Evolutionary conservation across 2,797 vertebrate species (phyloP), one percentile per base, ranked within the genome.

Genomic region (Molothrus ater): DNA sequence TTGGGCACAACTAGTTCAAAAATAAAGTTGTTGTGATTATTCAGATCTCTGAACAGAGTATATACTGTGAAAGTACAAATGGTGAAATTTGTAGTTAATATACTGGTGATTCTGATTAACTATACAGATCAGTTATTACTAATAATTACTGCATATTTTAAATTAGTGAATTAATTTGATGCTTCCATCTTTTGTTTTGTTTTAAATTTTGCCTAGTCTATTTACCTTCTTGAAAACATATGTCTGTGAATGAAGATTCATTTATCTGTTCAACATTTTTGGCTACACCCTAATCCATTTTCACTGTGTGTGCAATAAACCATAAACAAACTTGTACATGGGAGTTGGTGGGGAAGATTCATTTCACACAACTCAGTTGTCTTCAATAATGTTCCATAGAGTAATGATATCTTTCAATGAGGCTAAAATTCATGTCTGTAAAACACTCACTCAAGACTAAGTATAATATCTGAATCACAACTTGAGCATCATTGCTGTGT

Each of bases 291-390:
- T 66, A 45, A 40, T 68, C 20, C 13, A 17, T 60, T 92, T 81
- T 79, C 7, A 71, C 21, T 56, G 3, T 3, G 0, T 60, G 8
- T 60, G 26, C 63, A 60, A 29, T 42, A 72, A 74, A 64, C 26
- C 29, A 64, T 26, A 56, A n/a, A 17, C 3, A 32, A 63, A 56
- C 9, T 56, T 82, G 6, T 15, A 12, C 21, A 13, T 0, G 0
- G 18, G 43, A 72, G 16, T 68, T 34, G 16, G 38, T 31, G 36
- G 6, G 11, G 60, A 45, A 85, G 50, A 72, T 84, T 79, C 1
- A 53, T 61, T 88, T 78, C 11, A 31, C 1, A 1, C 40, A 76
- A 76, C n/a, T 81, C 50, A 8, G 0, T 51, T 84, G 34, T 79
- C 48, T 75, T 87, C 48, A 85, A 2, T 45, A 53, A 3, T 34